Evolutionary conservation across 2,113 vertebrate species (phyloP), one percentile per base, ranked within the genome.

Genomic region (Scolopax mira): DNA sequence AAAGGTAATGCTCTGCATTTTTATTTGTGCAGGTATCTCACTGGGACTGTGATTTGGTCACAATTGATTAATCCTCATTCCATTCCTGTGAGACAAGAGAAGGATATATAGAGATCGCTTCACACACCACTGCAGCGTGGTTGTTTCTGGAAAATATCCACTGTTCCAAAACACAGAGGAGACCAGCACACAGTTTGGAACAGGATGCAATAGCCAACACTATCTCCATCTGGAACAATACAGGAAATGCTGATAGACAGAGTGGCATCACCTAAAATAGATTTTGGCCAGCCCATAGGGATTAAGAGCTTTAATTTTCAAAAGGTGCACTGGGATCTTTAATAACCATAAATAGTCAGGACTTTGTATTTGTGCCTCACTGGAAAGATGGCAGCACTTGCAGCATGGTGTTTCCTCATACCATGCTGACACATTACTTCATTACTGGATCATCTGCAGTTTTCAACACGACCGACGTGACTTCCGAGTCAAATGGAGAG

Each of bases 261-360:
- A 93, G 37, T 79, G 85, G 90, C 87, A 90, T 37, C 25, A 44
- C 83, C 70, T 61, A 86, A 94, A 96, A 96, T 96, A 97, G 92
- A 81, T 57, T 94, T 65, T 96, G 96, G 85, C 90, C 73, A 54
- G 57, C 69, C 84, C 18, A 57, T 19, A 49, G 24, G 61, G 79
- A 94, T 96, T 94, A 96, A 94, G 88, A 94, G 93, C 44, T 39
- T 67, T 64, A 72, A 77, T 90, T 90, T 96, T 79, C 79, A 92
- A 90, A 96, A 96, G 94, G 83, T 96, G 90, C 0, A 0, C 69
- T 84, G 65, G 44, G 77, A 87, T 58, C 37, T 90, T 69, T 74
- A 95, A 79, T 69, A 87, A 87, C 93, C 96, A 90, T 96, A 96
- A 95, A 96, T 94, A 88, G 96, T 65, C 90, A 90, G 57, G 79